Evolutionary conservation across 1,140 invertebrate species (phyloP), one percentile per base, ranked within the genome.

Genomic region (Frieseomelitta varia): DNA sequence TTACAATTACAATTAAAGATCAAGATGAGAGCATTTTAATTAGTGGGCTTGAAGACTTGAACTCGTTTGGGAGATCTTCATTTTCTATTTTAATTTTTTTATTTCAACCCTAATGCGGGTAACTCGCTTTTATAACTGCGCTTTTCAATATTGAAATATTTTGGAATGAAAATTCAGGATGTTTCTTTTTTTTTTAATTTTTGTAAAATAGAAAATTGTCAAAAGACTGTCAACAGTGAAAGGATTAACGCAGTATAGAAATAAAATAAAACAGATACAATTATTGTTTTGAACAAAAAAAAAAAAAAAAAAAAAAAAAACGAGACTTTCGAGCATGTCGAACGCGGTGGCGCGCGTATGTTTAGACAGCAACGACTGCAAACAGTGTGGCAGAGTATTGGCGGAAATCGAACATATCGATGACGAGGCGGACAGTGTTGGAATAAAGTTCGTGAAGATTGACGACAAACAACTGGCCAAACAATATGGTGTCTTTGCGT

Each of bases 381-480:
- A 99, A 95, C 98, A 98, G 93, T 99, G 98, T 93, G 97, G 97
- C 78, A 96, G 97, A 93, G 98, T 99, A 12, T 94, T 99, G 85
- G 95, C 96, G 14, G 98, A 99, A 93, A 97, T 99, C 77, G 98
- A 99, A 92, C 97, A 98, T 91, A 99, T 99, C 86, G 98, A 99
- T 91, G 98, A 99, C 91, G 98, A 98, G 88, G 98, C 98, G 1
- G 98, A 98, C 93, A 96, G 96, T n/a, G 98, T 97, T 63, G 98
- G 98, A 63, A 99, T 99, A 76, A 98, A 99, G 91, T 99, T 99
- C 90, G 98, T 99, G 0, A 98, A 98, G 94, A 97, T 99, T 86
- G 97, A 98, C 86, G 98, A 99, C 91, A 97, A 97, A 88, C 96
- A 97, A 79, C 96, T 99, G 94, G 97, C 98, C 4, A 98, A 98